Conservation (phyloP, 2,113 vertebrate genomes). For the Ptilorrhoa leucosticta region DNA sequence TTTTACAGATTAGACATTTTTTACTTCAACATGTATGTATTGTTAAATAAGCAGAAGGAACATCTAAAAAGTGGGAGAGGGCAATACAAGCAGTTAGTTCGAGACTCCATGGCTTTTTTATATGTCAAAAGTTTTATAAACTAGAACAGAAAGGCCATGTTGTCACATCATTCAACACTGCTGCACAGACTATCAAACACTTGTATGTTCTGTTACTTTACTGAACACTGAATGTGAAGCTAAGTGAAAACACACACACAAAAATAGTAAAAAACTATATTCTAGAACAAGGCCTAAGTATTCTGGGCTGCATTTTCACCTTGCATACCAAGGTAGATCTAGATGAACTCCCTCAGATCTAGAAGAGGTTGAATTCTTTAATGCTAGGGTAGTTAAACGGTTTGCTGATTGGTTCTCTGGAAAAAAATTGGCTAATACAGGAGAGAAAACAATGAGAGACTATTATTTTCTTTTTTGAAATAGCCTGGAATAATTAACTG, state of each 20-base stretch:
- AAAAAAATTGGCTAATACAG: background rate
- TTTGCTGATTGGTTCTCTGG: background rate
- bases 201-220: background rate
- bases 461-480: background rate
- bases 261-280: background rate
- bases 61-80: background rate
- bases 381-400: background rate
- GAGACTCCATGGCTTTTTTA: background rate
- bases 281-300: background rate
- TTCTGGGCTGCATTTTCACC: background rate
- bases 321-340: background rate
- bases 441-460: background rate
- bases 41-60: background rate
- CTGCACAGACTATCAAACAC: background rate
- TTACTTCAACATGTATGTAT: background rate
- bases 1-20: background rate
- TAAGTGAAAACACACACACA: background rate
- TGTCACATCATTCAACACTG: background rate
- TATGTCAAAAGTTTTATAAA: background rate
- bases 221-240: background rate
- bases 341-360: background rate
- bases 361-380: background rate
- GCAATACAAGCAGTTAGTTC: background rate
- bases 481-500: background rate
- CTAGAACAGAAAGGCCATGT: background rate